These are phyloP conservation scores for Proterorhinus semilunaris DNA, from an alignment of 2,113 vertebrate species.

Conservation along the genomic window DNA sequence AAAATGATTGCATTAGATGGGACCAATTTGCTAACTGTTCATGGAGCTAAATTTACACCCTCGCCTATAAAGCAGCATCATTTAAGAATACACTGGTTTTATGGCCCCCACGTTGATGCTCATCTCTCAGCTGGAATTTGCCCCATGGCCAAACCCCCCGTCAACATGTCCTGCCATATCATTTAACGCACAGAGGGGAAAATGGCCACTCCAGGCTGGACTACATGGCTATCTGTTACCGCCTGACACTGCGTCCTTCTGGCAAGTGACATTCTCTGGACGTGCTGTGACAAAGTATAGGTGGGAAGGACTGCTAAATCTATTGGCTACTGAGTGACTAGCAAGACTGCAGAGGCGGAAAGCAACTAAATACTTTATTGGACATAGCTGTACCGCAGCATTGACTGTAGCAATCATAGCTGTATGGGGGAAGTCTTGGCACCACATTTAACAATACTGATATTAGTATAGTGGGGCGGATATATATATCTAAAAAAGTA, in stretches of 20 bases:
- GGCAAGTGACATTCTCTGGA: conserved; percentile 6
- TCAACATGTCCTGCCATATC: conserved; percentile 23
- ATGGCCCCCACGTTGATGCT: conserved; percentile 32
- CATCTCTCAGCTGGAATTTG: conserved; percentile 26
- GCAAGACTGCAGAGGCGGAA: too few species aligned
- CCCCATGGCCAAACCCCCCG: conserved; percentile 1
- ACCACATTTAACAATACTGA: too few species aligned
- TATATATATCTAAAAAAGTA: too few species aligned
- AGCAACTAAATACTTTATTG: too few species aligned
- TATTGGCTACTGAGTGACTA: neutral
- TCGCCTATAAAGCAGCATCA: conserved; percentile 17
- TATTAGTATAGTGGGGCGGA: too few species aligned
- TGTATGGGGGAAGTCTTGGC: too few species aligned
- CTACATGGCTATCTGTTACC: conserved; percentile 10
- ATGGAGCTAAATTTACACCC: neutral
- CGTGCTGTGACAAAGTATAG: neutral
- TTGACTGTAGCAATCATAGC: too few species aligned
- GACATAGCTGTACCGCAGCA: too few species aligned
- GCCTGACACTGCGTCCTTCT: neutral
- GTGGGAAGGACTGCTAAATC: neutral
- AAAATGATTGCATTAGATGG: neutral
- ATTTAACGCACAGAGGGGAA: conserved; percentile 17
- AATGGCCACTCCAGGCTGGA: conserved; percentile 12
- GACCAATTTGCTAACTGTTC: neutral
- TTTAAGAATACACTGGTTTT: conserved; percentile 21